phyloP scores from a whole-genome alignment of 92 coral and sea anemone species.

The Virgularia gustaviana region DNA sequence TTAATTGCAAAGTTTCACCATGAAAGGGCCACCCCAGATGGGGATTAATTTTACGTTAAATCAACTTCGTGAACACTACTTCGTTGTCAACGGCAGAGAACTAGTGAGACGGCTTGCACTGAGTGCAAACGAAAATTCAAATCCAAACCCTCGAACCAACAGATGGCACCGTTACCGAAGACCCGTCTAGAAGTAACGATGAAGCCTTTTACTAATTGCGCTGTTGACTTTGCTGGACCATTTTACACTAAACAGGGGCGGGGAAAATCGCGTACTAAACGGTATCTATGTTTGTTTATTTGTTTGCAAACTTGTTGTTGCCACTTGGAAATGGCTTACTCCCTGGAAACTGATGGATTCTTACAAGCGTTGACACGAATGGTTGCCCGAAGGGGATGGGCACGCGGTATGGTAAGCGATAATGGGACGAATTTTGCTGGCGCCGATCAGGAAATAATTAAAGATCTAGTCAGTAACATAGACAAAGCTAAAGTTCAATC shows the following conservation, averaged over 20 bases:
- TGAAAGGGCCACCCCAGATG: slow-evolving; percentile 42
- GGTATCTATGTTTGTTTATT: slow-evolving; percentile 54
- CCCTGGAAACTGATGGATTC: slow-evolving; percentile 52
- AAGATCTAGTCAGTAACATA: slow-evolving; percentile 25
- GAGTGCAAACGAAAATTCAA: slow-evolving; percentile 31
- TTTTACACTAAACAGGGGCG: slow-evolving; percentile 38
- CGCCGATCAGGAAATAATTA: slow-evolving; percentile 26
- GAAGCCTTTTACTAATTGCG: slow-evolving; percentile 53
- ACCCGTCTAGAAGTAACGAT: slow-evolving; percentile 42
- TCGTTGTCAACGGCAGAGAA: slow-evolving; percentile 39
- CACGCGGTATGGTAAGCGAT: slow-evolving; percentile 55
- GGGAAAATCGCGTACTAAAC: slow-evolving; percentile 18
- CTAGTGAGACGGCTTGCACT: slow-evolving; percentile 10
- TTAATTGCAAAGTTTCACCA: slow-evolving; percentile 40
- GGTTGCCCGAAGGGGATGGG: slow-evolving; percentile 55
- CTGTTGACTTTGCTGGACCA: slow-evolving; percentile 50
- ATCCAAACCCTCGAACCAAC: slow-evolving; percentile 39
- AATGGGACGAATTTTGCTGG: slow-evolving; percentile 39
- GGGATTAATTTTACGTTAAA: slow-evolving; percentile 53
- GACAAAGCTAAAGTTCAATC: slow-evolving; percentile 40
- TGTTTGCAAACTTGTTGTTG: slow-evolving; percentile 58
- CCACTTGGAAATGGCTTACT: slow-evolving; percentile 59
- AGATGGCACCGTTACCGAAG: slow-evolving; percentile 52
- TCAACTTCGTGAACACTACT: slow-evolving; percentile 45
- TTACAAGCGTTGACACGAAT: slow-evolving; percentile 49